Evolutionary conservation across 2,888 invertebrate genomes (phyloP), one percentile per base, ranked within the genome.

Genomic region (Parnassius mnemosyne): DNA sequence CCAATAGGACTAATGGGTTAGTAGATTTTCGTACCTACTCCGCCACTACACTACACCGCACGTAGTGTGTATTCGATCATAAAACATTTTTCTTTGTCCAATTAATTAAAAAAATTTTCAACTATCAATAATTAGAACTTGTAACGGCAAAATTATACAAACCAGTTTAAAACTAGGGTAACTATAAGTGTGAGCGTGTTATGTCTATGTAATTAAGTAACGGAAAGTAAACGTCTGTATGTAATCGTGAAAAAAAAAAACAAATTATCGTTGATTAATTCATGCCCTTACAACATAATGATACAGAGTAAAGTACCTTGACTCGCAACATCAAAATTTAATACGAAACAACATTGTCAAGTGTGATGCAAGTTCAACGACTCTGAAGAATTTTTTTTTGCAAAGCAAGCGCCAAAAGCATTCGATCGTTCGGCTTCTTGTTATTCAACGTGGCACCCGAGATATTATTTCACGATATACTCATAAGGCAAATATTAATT

Each of bases 331-430:
- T 34, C 46, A 25, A 60, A 55, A 55, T 50, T 51, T 51, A 56
- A 44, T 47, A 54, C 51, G 44, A 61, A 41, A 47, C 54, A 49
- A 51, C 55, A 43, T 16, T 54, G 53, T 53, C 55, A 61, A 51
- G 55, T 60, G 49, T 54, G 55, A 61, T 41, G 55, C 55, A 56
- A 61, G 60, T 55, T 61, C 60, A 61, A 61, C 49, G 60, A 41
- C 60, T 51, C n/a, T 10, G 13, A 55, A 13, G 9, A n/a, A 34
- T 51, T 60, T 53, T 55, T 60, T 61, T 51, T 13, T n/a, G 60
- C 50, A 25, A 25, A 49, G 49, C 54, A 34, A n/a, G 44, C 43
- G 43, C 16, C 60, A 49, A 51, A 60, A 55, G 44, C 51, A 60
- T 46, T 60, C 44, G 55, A 44, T 43, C 55, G 54, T 50, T 34